phyloP scores from a whole-genome alignment of 2,888 invertebrate genomes.

The Eudasyphora cyanicolor region DNA sequence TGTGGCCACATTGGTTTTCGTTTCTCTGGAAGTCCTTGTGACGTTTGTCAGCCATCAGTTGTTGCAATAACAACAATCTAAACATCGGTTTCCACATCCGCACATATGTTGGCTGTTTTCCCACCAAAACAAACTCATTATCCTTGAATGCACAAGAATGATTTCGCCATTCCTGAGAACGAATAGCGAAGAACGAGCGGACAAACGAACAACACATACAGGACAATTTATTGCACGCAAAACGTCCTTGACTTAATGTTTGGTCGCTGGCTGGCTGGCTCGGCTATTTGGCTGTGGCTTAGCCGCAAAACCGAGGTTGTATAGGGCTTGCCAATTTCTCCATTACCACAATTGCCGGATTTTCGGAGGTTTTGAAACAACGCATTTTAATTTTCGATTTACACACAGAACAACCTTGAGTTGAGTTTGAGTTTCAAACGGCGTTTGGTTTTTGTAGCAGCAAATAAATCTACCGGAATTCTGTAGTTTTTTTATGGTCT shows the following conservation, averaged over 20 bases:
- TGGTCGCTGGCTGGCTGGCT: neutral
- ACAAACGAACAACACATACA: conserved; percentile 10
- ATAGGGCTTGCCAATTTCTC: conserved; percentile 57
- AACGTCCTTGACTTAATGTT: conserved; percentile 63
- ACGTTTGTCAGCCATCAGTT: neutral
- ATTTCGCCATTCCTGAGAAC: conserved; percentile 20
- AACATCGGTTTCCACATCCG: neutral
- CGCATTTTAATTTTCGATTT: conserved; percentile 52
- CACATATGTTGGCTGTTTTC: conserved; percentile 42
- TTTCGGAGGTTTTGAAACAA: neutral
- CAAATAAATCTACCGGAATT: neutral
- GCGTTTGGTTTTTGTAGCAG: too few species aligned
- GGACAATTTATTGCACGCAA: conserved; percentile 64
- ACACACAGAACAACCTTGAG: conserved; percentile 61
- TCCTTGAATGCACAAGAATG: conserved; percentile 52
- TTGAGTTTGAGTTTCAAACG: too few species aligned
- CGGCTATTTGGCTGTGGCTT: conserved; percentile 52
- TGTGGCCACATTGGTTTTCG: conserved; percentile 54
- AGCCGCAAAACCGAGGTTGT: conserved; percentile 56
- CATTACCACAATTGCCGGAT: conserved; percentile 42
- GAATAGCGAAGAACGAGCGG: conserved; percentile 27
- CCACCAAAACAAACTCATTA: conserved; percentile 48
- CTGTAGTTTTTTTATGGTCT: too few species aligned
- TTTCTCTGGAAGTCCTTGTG: conserved; percentile 4
- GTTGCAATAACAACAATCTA: neutral